Base-by-base conservation (phyloP, 2,113 vertebrate species). In the Phrynosoma platyrhinos region DNA sequence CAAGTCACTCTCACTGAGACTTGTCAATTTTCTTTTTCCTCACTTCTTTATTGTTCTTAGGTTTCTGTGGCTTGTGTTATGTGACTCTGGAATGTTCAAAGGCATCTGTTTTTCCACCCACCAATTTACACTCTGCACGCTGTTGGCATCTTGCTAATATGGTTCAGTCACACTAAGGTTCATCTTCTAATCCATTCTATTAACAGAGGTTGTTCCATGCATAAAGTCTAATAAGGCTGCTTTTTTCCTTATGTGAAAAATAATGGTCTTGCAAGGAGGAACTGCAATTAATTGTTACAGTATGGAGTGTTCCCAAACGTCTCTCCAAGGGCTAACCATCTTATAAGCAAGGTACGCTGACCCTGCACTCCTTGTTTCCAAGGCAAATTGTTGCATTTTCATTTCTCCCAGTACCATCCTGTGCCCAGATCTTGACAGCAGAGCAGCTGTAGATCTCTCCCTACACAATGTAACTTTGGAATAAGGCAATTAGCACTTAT, bases 91-190 rank as follows among this genome's bases (percentile, higher is more conserved):
- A 94, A 95, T 95, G 93, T 92, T 88, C 89, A 91, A 92, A 93
- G 90, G 94, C 94, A 95, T 96, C 90, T 83, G 93, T 89, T 95
- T 94, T 95, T 95, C 94, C 89, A 1, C 83, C 91, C 94, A 89
- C 88, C 89, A 91, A 71, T 92, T 95, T 92, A 93, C 90, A 94
- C 93, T 88, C 85, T 90, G 89, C 85, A 88, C 87, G 88, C 90
- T 91, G 87, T 89, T 94, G 95, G 93, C 94, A 95, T 96, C 93
- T 91, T 95, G 95, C 78, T 95, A 94, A 95, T 96, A 91, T 91
- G 91, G 90, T 36, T 86, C 89, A 86, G 91, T 94, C 93, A 58
- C 94, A 92, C 91, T 90, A 91, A 93, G 90, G 91, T 94, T 95
- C 93, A 93, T 94, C 84, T 95, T 91, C 84, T 95, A 95, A 96